Evolutionary conservation across 1,140 invertebrate genomes (phyloP).

Genomic region (Papilio machaon): DNA sequence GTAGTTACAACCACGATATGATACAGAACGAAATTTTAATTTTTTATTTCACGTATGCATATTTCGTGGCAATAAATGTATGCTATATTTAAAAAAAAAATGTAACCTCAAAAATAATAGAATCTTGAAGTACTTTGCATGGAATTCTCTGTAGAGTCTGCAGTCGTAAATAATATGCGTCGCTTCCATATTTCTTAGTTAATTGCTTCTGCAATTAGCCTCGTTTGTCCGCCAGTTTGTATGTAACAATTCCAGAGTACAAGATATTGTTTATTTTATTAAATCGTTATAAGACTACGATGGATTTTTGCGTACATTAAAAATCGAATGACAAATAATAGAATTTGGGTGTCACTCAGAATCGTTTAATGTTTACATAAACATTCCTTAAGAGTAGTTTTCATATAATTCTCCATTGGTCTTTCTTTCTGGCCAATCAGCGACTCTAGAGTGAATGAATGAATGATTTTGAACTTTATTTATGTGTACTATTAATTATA

Average conservation of each 20-base stretch:
- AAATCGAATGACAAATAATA: neutral
- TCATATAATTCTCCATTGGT: too few relatives aligned
- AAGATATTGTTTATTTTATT: slow-evolving; percentile 9
- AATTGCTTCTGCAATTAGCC: slow-evolving; percentile 66
- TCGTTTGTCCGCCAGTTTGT: slow-evolving; percentile 52
- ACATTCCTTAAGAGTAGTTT: too few relatives aligned
- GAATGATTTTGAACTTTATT: too few relatives aligned
- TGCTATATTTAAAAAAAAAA: slow-evolving; percentile 1
- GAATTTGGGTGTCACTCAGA: too few relatives aligned
- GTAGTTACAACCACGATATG: too few relatives aligned
- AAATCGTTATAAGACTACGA: neutral
- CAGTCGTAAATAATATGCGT: slow-evolving; percentile 50
- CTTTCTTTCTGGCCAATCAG: too few relatives aligned
- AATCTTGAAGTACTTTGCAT: neutral
- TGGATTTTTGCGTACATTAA: neutral
- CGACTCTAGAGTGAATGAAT: too few relatives aligned
- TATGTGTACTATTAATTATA: neutral
- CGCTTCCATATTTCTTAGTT: slow-evolving; percentile 54
- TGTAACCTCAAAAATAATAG: slow-evolving; percentile 17
- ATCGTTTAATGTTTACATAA: too few relatives aligned
- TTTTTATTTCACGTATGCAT: neutral
- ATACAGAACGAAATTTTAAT: neutral
- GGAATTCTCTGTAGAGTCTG: slow-evolving; percentile 26
- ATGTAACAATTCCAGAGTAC: slow-evolving; percentile 41
- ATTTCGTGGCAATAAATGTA: neutral